A percentile compares a stretch with the other conserved stretches of the same genome.
These are phyloP conservation scores for Streblospio benedicti DNA, from an alignment of 1,140 invertebrate species.

Conservation along the genomic window DNA sequence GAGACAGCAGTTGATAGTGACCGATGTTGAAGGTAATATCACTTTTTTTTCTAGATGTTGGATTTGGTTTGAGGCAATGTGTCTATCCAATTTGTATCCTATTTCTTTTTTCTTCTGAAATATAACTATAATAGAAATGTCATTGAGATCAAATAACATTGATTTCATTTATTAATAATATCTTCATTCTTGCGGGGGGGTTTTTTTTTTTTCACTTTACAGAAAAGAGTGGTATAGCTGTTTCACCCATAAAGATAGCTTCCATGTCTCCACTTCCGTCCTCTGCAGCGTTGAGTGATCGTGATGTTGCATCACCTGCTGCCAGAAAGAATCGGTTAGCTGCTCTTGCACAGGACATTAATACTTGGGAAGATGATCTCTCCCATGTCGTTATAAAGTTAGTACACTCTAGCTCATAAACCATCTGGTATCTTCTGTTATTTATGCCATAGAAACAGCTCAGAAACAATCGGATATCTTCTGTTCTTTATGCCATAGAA, in stretches of 20 bases:
- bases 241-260: too few species aligned
- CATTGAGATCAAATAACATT: not conserved
- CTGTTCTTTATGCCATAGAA: too few species aligned
- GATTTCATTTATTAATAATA: not conserved
- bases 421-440: too few species aligned
- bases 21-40: slow-evolving; percentile 13
- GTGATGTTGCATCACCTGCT: not conserved
- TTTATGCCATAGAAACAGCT: too few species aligned
- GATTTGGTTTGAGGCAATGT: not conserved
- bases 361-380: slow-evolving; percentile 40
- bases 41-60: not conserved
- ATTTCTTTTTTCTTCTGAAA: not conserved
- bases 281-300: not conserved
- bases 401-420: not conserved
- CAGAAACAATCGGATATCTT: too few species aligned
- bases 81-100: not conserved
- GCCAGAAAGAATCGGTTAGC: slow-evolving; percentile 25
- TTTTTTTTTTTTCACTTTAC: too few species aligned
- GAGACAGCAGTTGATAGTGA: slow-evolving; percentile 20
- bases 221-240: too few species aligned
- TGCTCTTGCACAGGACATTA: slow-evolving; percentile 33
- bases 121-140: not conserved
- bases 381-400: slow-evolving; percentile 26
- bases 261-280: not conserved
- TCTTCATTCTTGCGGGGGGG: not conserved